Evolutionary conservation across 1,140 invertebrate genomes (phyloP).

Genomic region (Drosophila prosaltans): DNA sequence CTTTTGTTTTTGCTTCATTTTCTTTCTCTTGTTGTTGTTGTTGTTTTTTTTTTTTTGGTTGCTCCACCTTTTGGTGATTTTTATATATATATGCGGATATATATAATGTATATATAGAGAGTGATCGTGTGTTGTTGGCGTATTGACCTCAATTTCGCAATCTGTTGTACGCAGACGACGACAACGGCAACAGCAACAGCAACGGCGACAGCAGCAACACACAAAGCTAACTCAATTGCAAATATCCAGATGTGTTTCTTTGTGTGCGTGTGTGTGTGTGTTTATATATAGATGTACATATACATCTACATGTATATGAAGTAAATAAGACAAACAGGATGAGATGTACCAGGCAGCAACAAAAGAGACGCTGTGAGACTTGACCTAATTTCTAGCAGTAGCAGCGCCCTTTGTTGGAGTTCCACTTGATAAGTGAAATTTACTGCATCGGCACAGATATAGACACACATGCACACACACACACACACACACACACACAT

Average conservation of each 20-base stretch:
- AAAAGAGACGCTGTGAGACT: constrained; percentile 53
- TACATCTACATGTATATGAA: constrained; percentile 22
- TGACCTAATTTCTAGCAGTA: constrained; percentile 68
- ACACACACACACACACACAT: not conserved
- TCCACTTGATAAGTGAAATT: constrained; percentile 73
- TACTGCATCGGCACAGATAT: constrained; percentile 25
- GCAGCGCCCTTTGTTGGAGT: constrained; percentile 68
- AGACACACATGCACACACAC: constrained; percentile 24
- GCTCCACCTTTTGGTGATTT: constrained; percentile 6
- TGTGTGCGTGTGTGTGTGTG: constrained; percentile 18
- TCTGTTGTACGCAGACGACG: constrained; percentile 28
- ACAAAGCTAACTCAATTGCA: constrained; percentile 49
- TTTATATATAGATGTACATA: not conserved
- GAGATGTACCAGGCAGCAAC: constrained; percentile 28
- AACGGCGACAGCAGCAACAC: constrained; percentile 1
- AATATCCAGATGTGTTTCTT: constrained; percentile 43
- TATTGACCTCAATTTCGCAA: constrained; percentile 73
- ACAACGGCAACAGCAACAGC: not conserved
- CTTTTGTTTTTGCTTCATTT: not conserved
- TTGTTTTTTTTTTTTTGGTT: not conserved
- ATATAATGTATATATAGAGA: not conserved
- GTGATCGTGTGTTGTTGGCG: constrained; percentile 18
- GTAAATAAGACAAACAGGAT: constrained; percentile 57
- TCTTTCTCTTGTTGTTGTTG: not conserved
- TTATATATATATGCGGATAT: not conserved